Percentiles rank a stretch among this genome's conserved stretches.
Evolutionary conservation across 2,113 vertebrate genomes (phyloP).

Genomic region (Falco punctatus): DNA sequence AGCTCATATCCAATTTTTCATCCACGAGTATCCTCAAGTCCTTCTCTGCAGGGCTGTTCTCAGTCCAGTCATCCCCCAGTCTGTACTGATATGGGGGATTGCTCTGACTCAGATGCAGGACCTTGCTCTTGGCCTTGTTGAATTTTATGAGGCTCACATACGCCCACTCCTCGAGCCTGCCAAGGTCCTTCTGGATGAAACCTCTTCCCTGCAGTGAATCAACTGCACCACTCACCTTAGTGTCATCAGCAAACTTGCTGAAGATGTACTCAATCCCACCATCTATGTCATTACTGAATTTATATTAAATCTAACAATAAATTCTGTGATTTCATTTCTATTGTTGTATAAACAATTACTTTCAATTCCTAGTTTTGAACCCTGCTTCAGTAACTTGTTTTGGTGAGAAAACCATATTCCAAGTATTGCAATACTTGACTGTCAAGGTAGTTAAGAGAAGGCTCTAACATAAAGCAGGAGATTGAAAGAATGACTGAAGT

Average conservation of each 20-base stretch:
- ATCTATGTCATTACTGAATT: neutral
- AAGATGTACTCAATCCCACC: neutral
- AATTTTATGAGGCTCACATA: neutral
- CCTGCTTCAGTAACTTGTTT: neutral
- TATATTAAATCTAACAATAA: neutral
- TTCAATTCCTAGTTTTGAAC: neutral
- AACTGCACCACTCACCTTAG: neutral
- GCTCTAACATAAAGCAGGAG: neutral
- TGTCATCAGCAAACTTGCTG: neutral
- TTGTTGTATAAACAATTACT: neutral
- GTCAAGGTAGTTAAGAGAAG: neutral
- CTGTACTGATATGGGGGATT: too few species aligned
- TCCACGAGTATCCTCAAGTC: too few species aligned
- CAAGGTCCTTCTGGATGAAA: neutral
- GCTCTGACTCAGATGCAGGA: neutral
- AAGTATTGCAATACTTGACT: neutral
- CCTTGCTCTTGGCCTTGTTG: neutral
- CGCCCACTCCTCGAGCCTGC: neutral
- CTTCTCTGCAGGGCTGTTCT: neutral
- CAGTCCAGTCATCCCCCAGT: too few species aligned
- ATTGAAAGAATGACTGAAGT: neutral
- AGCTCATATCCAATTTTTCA: too few species aligned
- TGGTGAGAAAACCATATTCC: neutral
- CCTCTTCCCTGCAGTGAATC: neutral
- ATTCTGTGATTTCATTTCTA: neutral